These are phyloP conservation scores for Gymnodraco acuticeps DNA, from an alignment of 2,797 vertebrate genomes.

Conservation along the genomic window DNA sequence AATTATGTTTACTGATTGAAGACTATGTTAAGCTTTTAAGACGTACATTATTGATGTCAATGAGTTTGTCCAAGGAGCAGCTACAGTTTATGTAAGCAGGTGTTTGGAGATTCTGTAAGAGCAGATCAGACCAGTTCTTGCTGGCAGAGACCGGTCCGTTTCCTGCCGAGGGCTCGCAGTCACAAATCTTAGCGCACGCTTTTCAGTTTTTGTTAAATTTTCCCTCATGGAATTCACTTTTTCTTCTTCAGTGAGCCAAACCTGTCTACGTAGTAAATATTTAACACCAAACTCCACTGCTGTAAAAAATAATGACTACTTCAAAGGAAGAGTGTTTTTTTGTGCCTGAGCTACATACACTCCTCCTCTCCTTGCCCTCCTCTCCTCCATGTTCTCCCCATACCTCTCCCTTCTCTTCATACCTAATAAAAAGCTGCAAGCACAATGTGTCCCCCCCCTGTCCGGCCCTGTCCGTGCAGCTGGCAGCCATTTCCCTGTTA, in stretches of 20 bases:
- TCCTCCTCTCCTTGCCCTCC: constrained; percentile 26
- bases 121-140: constrained; percentile 31
- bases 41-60: not conserved
- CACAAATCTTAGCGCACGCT: constrained; percentile 24
- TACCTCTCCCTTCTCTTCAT: constrained; percentile 60
- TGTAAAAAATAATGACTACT: constrained; percentile 49
- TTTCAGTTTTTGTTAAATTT: constrained; percentile 18
- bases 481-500: constrained; percentile 74
- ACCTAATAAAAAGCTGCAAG: constrained; percentile 74
- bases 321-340: constrained; percentile 39
- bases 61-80: not conserved
- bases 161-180: constrained; percentile 30
- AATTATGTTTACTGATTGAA: not conserved
- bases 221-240: constrained; percentile 30
- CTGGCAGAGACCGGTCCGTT: constrained; percentile 21
- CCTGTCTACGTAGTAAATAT: constrained; percentile 36
- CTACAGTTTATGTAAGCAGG: constrained; percentile 20
- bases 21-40: not conserved
- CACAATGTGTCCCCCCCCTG: constrained; percentile 42
- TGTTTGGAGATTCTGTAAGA: constrained; percentile 9
- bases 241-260: constrained; percentile 13
- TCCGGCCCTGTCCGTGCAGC: constrained; percentile 57
- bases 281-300: constrained; percentile 26
- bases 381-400: constrained; percentile 40
- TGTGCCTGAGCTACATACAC: constrained; percentile 13